A percentile compares a stretch with the other conserved stretches of the same genome.
These are phyloP conservation scores for Bothrops jararaca DNA, from an alignment of 2,113 vertebrate species.

Conservation along the genomic window DNA sequence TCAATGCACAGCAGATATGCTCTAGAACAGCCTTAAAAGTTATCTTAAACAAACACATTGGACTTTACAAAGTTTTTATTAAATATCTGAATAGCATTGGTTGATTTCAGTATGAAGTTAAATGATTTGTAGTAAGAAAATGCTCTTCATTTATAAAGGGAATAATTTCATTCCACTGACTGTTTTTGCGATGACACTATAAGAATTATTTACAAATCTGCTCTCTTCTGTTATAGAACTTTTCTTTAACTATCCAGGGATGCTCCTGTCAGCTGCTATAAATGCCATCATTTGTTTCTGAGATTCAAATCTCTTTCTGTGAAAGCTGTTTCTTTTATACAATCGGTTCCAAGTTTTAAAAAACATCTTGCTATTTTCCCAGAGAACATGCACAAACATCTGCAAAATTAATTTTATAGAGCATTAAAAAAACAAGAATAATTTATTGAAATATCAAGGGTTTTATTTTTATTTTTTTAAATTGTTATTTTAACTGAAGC, in stretches of 20 bases:
- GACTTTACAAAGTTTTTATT: background rate
- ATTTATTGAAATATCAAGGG: background rate
- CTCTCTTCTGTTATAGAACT: slow-evolving; percentile 53
- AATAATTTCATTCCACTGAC: slow-evolving; percentile 43
- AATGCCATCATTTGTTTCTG: slow-evolving; percentile 45
- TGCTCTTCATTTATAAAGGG: slow-evolving; percentile 59
- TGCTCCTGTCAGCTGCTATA: slow-evolving; percentile 42
- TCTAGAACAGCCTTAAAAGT: slow-evolving; percentile 19
- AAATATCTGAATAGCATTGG: slow-evolving; percentile 28
- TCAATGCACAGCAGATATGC: slow-evolving; percentile 49
- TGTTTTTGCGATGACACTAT: slow-evolving; percentile 54
- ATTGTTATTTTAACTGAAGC: slow-evolving; percentile 24
- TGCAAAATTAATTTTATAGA: slow-evolving; percentile 8
- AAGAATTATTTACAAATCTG: slow-evolving; percentile 57
- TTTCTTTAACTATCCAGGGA: slow-evolving; percentile 56
- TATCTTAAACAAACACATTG: background rate
- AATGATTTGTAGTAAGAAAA: slow-evolving; percentile 29
- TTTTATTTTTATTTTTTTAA: background rate
- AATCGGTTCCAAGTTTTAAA: background rate
- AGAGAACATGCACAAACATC: background rate
- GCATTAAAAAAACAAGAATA: background rate
- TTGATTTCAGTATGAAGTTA: slow-evolving; percentile 42
- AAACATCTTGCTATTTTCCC: background rate
- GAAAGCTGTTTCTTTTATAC: slow-evolving; percentile 22
- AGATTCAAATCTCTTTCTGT: slow-evolving; percentile 38